phyloP scores from a whole-genome alignment of 2,797 vertebrate species.

The Florisuga fusca region DNA sequence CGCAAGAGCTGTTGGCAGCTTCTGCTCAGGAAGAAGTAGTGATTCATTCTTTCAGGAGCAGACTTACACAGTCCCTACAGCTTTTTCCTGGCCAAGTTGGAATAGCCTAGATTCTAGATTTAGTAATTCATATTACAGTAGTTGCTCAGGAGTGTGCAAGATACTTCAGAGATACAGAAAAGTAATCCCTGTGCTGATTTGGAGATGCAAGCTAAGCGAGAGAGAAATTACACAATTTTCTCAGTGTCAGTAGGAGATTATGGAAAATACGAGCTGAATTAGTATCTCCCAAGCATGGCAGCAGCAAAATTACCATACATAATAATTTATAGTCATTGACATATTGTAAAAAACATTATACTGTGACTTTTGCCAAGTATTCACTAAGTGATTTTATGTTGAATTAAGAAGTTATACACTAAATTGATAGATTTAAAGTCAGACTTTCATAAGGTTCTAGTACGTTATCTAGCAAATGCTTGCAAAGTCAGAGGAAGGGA shows the following conservation, averaged over 20 bases:
- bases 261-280: background rate
- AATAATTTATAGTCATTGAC: background rate
- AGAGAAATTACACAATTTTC: background rate
- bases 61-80: background rate
- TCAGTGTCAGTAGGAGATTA: background rate
- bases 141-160: background rate
- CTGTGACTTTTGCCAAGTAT: background rate
- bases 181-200: background rate
- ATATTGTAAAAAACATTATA: background rate
- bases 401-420: background rate
- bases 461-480: background rate
- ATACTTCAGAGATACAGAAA: background rate
- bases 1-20: slow-evolving; percentile 35
- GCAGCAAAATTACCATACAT: background rate
- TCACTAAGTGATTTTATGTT: slow-evolving; percentile 6
- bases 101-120: slow-evolving; percentile 29
- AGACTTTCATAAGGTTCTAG: background rate
- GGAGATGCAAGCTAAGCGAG: background rate
- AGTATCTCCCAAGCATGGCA: background rate
- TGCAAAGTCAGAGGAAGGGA: background rate
- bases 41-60: slow-evolving; percentile 61
- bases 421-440: background rate
- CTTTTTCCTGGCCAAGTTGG: background rate
- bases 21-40: slow-evolving; percentile 22
- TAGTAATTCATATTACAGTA: slow-evolving; percentile 15